A percentile compares a stretch with the other conserved stretches of the same genome.
Evolutionary conservation across 2,888 invertebrate species (phyloP).

Genomic region (Salticus scenicus): DNA sequence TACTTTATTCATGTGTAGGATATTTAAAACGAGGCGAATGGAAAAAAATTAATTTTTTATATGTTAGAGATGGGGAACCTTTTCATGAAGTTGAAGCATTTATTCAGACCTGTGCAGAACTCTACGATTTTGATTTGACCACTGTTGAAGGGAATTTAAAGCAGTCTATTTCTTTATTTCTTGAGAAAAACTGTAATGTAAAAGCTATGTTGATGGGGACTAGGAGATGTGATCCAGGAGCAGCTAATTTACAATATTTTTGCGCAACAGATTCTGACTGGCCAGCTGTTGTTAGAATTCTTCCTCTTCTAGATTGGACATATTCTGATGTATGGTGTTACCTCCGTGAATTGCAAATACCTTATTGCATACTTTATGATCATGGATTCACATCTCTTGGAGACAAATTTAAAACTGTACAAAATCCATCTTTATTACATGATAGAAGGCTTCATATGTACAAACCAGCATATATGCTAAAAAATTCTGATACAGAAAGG

Average conservation of each 20-base stretch:
- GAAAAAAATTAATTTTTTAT: constrained; percentile 81
- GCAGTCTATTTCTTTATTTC: constrained; percentile 81
- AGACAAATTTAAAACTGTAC: constrained; percentile 1
- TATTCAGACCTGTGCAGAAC: constrained; percentile 82
- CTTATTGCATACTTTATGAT: constrained; percentile 94
- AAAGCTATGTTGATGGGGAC: constrained; percentile 95
- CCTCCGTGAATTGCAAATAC: constrained; percentile 84
- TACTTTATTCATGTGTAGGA: constrained; percentile 79
- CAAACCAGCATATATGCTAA: constrained; percentile 45
- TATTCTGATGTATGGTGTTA: constrained; percentile 95
- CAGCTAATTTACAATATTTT: constrained; percentile 82
- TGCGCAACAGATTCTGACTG: constrained; percentile 89
- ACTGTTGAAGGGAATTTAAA: constrained; percentile 84
- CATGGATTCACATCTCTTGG: constrained; percentile 80
- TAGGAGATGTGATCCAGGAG: constrained; percentile 89
- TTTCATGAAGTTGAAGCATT: constrained; percentile 91
- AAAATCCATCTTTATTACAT: constrained; percentile 23
- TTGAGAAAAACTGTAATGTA: constrained; percentile 79
- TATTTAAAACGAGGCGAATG: constrained; percentile 71
- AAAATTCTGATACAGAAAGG: constrained; percentile 19
- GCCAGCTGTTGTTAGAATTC: constrained; percentile 92
- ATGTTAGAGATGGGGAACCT: constrained; percentile 86
- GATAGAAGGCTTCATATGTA: constrained; percentile 1
- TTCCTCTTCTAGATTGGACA: constrained; percentile 91
- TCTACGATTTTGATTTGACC: constrained; percentile 82